Evolutionary conservation across 2,888 invertebrate genomes (phyloP).

Genomic region (Cremastinae sp.): DNA sequence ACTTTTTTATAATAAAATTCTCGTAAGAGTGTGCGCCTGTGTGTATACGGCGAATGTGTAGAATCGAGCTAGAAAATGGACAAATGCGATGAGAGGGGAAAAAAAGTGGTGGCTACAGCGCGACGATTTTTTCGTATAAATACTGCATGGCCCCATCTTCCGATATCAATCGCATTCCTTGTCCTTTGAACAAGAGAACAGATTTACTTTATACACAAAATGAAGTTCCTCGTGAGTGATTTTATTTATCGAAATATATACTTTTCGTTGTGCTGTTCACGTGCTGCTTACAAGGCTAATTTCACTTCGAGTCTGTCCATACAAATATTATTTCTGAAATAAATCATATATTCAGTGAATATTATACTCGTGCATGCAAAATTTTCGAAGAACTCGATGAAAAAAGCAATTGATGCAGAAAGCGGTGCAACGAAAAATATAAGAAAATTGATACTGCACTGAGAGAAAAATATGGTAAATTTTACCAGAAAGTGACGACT

Average conservation of each 20-base stretch:
- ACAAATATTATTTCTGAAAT: too few species aligned
- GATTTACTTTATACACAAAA: conserved; percentile 47
- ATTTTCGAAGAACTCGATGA: too few species aligned
- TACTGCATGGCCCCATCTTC: conserved; percentile 64
- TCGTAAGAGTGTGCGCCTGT: not conserved
- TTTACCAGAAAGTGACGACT: too few species aligned
- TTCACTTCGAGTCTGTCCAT: too few species aligned
- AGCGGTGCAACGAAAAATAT: too few species aligned
- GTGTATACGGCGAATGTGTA: not conserved
- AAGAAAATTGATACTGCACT: too few species aligned
- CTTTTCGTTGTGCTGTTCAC: not conserved
- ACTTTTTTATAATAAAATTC: conserved; percentile 10
- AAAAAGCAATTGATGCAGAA: too few species aligned
- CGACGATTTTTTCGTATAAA: conserved; percentile 73
- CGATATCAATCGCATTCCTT: conserved; percentile 69
- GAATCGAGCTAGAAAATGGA: not conserved
- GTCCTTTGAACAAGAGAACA: conserved; percentile 53
- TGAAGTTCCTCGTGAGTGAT: conserved; percentile 77
- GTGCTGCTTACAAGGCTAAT: too few species aligned
- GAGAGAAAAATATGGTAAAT: too few species aligned
- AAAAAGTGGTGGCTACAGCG: conserved; percentile 68
- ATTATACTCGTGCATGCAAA: too few species aligned
- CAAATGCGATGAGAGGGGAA: conserved; percentile 3
- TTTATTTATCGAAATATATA: conserved; percentile 16
- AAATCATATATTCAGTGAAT: too few species aligned